Conservation (phyloP, 2,113 vertebrate species). For the Rousettus leschenaultii region DNA sequence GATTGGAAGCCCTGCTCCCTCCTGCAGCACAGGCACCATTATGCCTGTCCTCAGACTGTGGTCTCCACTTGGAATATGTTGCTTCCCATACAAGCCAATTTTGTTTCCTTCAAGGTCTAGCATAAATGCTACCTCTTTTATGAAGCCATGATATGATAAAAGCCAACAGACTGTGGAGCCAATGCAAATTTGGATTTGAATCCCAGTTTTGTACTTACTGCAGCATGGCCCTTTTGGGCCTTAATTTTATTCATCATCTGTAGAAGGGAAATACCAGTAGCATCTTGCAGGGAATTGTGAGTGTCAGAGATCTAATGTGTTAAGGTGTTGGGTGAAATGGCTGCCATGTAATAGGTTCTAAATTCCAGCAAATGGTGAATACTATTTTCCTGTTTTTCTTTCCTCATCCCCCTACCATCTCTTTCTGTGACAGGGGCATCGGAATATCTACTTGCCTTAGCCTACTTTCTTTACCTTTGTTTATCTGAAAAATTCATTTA, state of each 20-base stretch:
- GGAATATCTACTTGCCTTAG: background rate
- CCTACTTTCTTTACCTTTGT: background rate
- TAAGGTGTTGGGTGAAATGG: background rate
- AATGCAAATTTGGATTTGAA: background rate
- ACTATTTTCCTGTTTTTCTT: background rate
- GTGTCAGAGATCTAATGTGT: background rate
- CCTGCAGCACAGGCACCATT: background rate
- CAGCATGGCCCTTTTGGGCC: background rate
- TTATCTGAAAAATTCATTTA: conserved; percentile 1
- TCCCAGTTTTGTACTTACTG: background rate
- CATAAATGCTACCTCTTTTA: background rate
- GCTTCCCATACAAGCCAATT: background rate
- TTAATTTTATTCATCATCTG: background rate
- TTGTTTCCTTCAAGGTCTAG: background rate
- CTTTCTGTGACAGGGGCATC: background rate
- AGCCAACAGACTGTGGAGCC: background rate
- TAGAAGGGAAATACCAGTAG: background rate
- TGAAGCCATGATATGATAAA: background rate
- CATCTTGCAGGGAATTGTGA: background rate
- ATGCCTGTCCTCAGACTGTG: background rate
- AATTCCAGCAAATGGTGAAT: background rate
- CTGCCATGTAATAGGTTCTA: background rate
- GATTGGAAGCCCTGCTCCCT: background rate
- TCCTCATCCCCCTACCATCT: background rate
- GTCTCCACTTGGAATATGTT: background rate